Evolutionary conservation across 2,113 vertebrate genomes (phyloP).

Genomic region (Lepisosteus osseus): DNA sequence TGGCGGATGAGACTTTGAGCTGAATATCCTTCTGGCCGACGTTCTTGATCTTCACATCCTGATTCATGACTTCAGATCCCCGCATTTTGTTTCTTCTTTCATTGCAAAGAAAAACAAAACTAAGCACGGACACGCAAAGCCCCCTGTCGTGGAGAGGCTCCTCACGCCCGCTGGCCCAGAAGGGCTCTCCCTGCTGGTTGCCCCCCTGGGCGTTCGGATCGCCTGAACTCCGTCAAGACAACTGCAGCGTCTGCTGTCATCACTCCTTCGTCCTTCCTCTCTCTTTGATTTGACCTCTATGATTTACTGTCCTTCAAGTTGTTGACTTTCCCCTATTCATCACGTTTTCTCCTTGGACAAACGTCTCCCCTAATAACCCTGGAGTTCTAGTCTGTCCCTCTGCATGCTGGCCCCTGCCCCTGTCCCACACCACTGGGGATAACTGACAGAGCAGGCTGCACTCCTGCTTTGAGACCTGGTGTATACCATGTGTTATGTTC

Average conservation of each 20-base stretch:
- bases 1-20: background rate
- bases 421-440: no score
- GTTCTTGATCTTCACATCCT: slow-evolving; percentile 18
- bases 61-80: slow-evolving; percentile 35
- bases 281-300: no score
- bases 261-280: background rate
- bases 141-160: slow-evolving; percentile 44
- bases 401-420: no score
- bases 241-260: slow-evolving; percentile 20
- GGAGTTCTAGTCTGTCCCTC: no score
- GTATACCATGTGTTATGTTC: no score
- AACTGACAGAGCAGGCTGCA: no score
- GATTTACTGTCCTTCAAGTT: no score
- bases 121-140: slow-evolving; percentile 25
- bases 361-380: no score
- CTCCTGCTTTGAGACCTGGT: no score
- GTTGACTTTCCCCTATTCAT: no score
- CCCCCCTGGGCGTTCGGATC: slow-evolving; percentile 3
- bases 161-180: slow-evolving; percentile 43
- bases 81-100: background rate
- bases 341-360: no score
- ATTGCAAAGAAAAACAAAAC: slow-evolving; percentile 31
- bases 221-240: slow-evolving; percentile 13
- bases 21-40: slow-evolving; percentile 13
- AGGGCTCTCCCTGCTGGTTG: slow-evolving; percentile 55